A percentile compares a stretch with the other conserved stretches of the same genome.
Evolutionary conservation across 30 jellyfish, hydroid and myxozoan species (phyloP).

Genomic region (Euphysa ruthae): DNA sequence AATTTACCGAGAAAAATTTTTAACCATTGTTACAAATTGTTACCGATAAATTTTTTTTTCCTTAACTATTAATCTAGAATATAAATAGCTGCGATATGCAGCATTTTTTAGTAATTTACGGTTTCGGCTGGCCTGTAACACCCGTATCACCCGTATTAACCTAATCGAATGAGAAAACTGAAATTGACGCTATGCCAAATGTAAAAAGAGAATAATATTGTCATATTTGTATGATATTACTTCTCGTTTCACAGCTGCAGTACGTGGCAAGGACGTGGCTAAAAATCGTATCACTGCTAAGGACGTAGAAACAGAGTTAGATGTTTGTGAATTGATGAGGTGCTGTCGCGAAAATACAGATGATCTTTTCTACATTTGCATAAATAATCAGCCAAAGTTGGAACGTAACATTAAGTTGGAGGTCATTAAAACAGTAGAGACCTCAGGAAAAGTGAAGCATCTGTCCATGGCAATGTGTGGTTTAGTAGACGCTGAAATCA

Average conservation of each 20-base stretch:
- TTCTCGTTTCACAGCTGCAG: conserved; percentile 10
- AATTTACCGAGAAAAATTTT: no score
- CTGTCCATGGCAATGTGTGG: conserved; percentile 37
- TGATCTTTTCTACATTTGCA: conserved; percentile 12
- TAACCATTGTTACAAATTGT: no score
- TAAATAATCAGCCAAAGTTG: conserved; percentile 26
- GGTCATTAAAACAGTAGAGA: conserved; percentile 1
- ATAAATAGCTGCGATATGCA: no score
- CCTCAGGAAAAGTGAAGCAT: conserved; percentile 15
- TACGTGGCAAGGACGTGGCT: not conserved
- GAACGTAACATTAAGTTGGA: conserved; percentile 1
- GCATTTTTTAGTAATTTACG: no score
- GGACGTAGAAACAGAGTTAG: conserved; percentile 34
- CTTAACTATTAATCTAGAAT: no score
- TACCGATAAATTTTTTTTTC: no score
- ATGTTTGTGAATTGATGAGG: conserved; percentile 25
- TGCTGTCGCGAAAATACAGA: conserved; percentile 15
- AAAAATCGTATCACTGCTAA: not conserved
- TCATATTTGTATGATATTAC: no score
- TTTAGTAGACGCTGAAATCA: conserved; percentile 14
- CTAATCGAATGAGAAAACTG: no score
- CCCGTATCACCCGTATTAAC: no score
- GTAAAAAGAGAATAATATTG: no score
- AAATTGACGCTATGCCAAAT: no score
- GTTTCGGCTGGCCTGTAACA: no score